Percentiles rank a stretch among this genome's conserved stretches.
phyloP scores from a whole-genome alignment of 2,888 invertebrate genomes.

The Hyposoter didymator region DNA sequence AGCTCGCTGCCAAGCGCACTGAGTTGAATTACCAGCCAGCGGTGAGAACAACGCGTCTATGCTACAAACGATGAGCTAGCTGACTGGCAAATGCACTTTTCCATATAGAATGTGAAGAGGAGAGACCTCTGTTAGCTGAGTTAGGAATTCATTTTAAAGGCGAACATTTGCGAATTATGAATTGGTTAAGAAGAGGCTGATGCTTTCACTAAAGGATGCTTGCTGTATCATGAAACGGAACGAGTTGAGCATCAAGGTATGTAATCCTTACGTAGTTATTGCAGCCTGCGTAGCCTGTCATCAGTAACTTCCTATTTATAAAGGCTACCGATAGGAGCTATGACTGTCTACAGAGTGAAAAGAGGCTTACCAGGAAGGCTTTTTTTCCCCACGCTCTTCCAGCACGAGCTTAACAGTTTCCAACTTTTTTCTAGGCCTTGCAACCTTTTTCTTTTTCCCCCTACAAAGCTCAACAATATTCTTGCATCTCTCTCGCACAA shows the following conservation, averaged over 20 bases:
- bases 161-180: constrained; percentile 21
- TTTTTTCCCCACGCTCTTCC: background rate
- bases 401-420: background rate
- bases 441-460: constrained; percentile 12
- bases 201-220: constrained; percentile 10
- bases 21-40: constrained; percentile 37
- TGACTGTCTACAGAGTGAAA: background rate
- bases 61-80: constrained; percentile 40
- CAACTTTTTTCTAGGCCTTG: constrained; percentile 4
- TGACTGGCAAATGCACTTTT: constrained; percentile 28
- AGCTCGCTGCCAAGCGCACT: constrained; percentile 34
- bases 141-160: constrained; percentile 1
- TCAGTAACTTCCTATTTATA: background rate
- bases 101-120: constrained; percentile 1
- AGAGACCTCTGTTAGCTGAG: constrained; percentile 2
- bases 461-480: background rate
- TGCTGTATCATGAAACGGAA: constrained; percentile 7
- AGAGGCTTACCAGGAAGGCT: background rate
- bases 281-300: background rate
- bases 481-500: constrained; percentile 54
- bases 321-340: background rate
- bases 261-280: background rate
- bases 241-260: constrained; percentile 22
- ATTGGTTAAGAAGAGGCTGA: constrained; percentile 15
- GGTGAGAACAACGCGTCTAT: constrained; percentile 1